phyloP scores from a whole-genome alignment of 1,140 invertebrate species.

The Antheraea mylitta region DNA sequence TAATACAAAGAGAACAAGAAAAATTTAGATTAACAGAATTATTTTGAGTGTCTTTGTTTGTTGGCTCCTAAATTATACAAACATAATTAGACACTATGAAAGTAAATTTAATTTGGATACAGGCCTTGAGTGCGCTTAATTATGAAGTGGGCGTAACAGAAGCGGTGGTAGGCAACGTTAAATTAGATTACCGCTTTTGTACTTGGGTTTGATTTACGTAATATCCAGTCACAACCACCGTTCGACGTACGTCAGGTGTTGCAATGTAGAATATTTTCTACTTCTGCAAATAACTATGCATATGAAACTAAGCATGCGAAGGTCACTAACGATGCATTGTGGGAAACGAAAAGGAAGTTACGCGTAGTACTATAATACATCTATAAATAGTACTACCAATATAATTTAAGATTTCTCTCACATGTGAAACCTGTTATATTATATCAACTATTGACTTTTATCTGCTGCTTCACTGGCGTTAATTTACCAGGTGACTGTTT shows the following conservation, averaged over 20 bases:
- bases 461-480: no score
- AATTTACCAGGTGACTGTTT: no score
- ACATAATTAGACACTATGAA: neutral
- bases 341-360: conserved; percentile 39
- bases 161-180: conserved; percentile 23
- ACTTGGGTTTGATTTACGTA: conserved; percentile 56
- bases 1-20: no score
- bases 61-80: neutral
- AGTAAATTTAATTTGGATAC: neutral
- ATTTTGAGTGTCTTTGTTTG: no score
- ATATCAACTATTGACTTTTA: neutral
- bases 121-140: neutral
- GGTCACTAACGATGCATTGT: conserved; percentile 26
- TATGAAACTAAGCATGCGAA: conserved; percentile 27
- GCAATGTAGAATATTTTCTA: conserved; percentile 45
- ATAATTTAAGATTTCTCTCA: conserved; percentile 46
- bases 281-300: conserved; percentile 27
- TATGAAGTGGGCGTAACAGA: neutral
- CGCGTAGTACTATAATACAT: conserved; percentile 17
- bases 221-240: conserved; percentile 61
- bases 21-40: no score
- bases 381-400: no score
- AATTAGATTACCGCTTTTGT: conserved; percentile 46
- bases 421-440: conserved; percentile 66
- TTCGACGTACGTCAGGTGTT: conserved; percentile 41